phyloP scores from a whole-genome alignment of 2,888 invertebrate genomes.

The Amblyjoppa fuscipennis region DNA sequence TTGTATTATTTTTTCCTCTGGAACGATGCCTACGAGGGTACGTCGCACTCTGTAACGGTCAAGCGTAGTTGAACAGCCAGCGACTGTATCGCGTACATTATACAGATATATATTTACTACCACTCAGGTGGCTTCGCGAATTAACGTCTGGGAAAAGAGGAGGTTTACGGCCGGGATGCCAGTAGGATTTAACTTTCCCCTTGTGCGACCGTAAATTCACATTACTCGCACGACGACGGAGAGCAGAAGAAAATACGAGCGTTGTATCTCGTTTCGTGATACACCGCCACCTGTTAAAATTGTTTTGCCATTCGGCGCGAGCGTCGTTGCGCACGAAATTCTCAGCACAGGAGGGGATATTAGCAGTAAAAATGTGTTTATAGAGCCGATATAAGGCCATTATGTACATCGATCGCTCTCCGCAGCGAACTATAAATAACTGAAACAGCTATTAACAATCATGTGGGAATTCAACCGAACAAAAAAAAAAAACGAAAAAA shows the following conservation, averaged over 20 bases:
- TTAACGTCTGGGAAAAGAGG: conserved; percentile 41
- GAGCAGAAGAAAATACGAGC: conserved; percentile 37
- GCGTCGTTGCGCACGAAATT: conserved; percentile 22
- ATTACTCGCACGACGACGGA: conserved; percentile 46
- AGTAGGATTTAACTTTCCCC: conserved; percentile 52
- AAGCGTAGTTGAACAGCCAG: not conserved
- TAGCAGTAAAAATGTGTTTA: conserved; percentile 26
- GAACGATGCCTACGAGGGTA: not conserved
- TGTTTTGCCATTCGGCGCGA: conserved; percentile 55
- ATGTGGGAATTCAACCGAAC: not conserved
- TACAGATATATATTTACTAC: conserved; percentile 11
- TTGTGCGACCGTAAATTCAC: conserved; percentile 43
- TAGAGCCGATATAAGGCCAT: not conserved
- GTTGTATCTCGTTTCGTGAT: conserved; percentile 50
- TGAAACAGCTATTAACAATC: not conserved
- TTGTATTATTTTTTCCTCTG: not conserved
- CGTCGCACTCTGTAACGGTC: not conserved
- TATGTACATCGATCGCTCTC: not conserved
- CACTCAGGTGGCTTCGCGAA: conserved; percentile 33
- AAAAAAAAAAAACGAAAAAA: not conserved
- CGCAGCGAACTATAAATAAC: not conserved
- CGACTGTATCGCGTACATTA: conserved; percentile 3
- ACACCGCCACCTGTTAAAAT: conserved; percentile 63
- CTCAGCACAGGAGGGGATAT: not conserved
- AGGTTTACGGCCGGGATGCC: conserved; percentile 18